Evolutionary conservation across 2,797 vertebrate species (phyloP).

Genomic region (Orestias chungarensis): DNA sequence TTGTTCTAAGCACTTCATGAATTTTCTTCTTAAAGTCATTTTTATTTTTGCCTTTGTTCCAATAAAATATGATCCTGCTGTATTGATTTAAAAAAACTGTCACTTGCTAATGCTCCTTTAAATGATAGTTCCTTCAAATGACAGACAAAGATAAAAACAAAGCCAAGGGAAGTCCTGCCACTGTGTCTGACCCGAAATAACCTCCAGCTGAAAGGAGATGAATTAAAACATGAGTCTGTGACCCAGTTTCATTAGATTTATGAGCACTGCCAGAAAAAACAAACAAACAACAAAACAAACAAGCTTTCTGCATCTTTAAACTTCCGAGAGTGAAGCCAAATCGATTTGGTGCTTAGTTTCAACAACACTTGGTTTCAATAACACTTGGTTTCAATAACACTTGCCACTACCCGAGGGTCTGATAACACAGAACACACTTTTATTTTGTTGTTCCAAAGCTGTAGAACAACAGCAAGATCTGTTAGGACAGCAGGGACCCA

Average conservation of each 20-base stretch:
- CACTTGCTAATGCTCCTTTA: background rate
- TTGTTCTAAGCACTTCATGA: background rate
- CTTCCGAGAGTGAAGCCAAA: background rate
- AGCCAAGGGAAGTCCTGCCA: background rate
- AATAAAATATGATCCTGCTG: background rate
- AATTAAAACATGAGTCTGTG: background rate
- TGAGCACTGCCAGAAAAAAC: background rate
- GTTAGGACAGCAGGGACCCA: background rate
- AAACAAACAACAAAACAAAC: too few relatives aligned
- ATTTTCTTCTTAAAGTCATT: background rate
- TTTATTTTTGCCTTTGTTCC: background rate
- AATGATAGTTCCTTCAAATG: background rate
- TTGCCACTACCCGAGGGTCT: background rate
- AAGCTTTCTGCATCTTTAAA: background rate
- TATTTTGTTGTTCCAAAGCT: background rate
- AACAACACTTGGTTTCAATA: background rate
- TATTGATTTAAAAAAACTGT: background rate
- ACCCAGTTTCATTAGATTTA: background rate
- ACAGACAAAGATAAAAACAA: background rate
- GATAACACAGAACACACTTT: background rate
- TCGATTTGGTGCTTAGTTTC: background rate
- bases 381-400: background rate
- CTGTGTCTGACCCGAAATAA: background rate
- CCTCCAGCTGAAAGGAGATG: background rate
- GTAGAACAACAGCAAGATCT: background rate